Conservation (phyloP, 1,140 invertebrate genomes). For the Drosophila bocqueti region DNA sequence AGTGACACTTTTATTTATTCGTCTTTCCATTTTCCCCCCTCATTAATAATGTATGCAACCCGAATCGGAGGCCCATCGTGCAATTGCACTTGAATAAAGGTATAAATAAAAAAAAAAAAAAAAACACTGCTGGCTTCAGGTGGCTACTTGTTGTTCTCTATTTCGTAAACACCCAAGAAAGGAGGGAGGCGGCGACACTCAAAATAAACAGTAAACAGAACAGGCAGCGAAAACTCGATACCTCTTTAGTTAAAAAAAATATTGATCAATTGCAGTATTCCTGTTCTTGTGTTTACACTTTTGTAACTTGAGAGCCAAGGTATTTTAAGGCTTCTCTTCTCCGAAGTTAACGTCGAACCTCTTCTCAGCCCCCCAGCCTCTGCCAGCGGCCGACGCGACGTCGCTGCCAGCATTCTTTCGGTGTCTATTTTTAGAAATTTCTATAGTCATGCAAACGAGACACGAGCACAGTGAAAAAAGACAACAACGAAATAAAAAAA, state of each 20-base stretch:
- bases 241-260: neutral
- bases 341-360: conserved; percentile 3
- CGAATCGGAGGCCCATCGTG: conserved; percentile 14
- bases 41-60: conserved; percentile 37
- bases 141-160: conserved; percentile 14
- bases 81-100: conserved; percentile 16
- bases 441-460: conserved; percentile 55
- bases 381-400: neutral
- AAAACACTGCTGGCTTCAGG: conserved; percentile 34
- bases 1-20: conserved; percentile 31
- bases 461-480: conserved; percentile 43
- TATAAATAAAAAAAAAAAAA: conserved; percentile 7
- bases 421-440: conserved; percentile 68
- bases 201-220: neutral
- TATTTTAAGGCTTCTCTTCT: neutral
- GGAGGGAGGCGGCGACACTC: neutral
- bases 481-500: conserved; percentile 6
- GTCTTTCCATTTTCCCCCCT: conserved; percentile 6
- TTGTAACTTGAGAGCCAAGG: neutral
- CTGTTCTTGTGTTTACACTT: neutral
- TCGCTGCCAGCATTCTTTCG: conserved; percentile 14
- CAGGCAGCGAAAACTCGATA: neutral
- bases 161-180: neutral
- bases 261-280: neutral
- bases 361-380: no score